These are phyloP conservation scores for Cavia porcellus DNA, from an alignment of 2,113 vertebrate species.

Conservation along the genomic window DNA sequence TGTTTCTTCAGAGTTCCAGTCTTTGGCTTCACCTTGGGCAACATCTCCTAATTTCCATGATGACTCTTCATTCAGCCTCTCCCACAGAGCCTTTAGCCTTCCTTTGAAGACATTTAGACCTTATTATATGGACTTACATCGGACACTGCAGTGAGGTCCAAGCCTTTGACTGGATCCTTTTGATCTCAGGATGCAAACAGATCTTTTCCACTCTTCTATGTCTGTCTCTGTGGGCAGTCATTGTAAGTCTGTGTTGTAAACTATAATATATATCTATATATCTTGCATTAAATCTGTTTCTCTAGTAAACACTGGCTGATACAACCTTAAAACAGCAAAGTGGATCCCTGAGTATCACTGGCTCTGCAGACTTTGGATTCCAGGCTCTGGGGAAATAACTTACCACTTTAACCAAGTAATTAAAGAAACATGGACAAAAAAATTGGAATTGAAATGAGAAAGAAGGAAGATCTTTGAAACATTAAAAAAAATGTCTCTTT, in stretches of 20 bases:
- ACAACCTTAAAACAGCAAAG: background rate
- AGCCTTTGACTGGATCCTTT: background rate
- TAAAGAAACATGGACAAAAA: background rate
- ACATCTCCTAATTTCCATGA: background rate
- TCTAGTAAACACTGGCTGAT: background rate
- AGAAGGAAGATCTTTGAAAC: background rate
- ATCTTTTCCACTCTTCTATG: background rate
- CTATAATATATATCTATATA: background rate
- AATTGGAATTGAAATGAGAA: background rate
- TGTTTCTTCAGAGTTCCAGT: background rate
- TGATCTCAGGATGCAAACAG: background rate
- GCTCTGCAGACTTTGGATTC: background rate
- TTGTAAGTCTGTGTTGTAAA: background rate
- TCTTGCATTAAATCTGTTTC: background rate
- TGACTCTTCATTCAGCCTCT: background rate
- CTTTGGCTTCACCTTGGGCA: background rate
- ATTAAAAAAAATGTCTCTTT: background rate
- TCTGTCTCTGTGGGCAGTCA: background rate
- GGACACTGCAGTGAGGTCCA: background rate
- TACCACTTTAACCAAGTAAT: background rate
- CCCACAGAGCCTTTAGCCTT: background rate
- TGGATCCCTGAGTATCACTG: background rate
- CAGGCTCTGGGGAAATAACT: background rate
- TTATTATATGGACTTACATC: no score
- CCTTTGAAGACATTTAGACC: background rate